A percentile compares a stretch with the other conserved stretches of the same genome.
These are phyloP conservation scores for Drosophila nigritarsus DNA, from an alignment of 2,888 invertebrate genomes.

Conservation along the genomic window DNA sequence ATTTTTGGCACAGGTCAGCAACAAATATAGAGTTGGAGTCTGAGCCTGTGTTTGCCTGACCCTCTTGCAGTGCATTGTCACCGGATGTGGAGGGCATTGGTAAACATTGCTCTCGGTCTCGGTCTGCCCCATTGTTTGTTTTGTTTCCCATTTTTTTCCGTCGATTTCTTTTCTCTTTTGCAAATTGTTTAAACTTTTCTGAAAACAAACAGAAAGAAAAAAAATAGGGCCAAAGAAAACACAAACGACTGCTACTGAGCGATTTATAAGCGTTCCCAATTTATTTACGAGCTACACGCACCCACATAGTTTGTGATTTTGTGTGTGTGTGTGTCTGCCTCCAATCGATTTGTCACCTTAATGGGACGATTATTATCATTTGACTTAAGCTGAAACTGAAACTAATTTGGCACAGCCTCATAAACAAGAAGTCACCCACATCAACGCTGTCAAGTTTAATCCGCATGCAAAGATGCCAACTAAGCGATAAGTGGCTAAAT, in stretches of 20 bases:
- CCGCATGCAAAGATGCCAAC: constrained; percentile 22
- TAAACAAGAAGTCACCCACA: constrained; percentile 64
- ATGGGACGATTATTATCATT: constrained; percentile 55
- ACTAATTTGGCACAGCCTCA: constrained; percentile 70
- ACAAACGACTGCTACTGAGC: constrained; percentile 37
- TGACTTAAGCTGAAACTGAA: constrained; percentile 42
- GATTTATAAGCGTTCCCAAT: constrained; percentile 52
- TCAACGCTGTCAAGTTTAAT: constrained; percentile 18
- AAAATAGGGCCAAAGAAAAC: constrained; percentile 17
- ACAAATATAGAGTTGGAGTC: constrained; percentile 22
- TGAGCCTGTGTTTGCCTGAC: constrained; percentile 40
- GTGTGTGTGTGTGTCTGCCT: not conserved
- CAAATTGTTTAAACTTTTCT: constrained; percentile 63
- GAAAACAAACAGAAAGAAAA: constrained; percentile 39
- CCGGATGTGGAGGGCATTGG: constrained; percentile 55
- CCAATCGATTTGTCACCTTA: constrained; percentile 59
- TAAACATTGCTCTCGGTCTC: constrained; percentile 22
- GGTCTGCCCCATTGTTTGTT: constrained; percentile 53
- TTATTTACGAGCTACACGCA: constrained; percentile 28
- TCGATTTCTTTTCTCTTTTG: constrained; percentile 9
- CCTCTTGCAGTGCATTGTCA: constrained; percentile 65
- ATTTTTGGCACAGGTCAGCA: constrained; percentile 46
- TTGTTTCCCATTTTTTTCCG: constrained; percentile 23
- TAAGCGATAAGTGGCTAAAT: constrained; percentile 21
- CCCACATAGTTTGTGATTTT: constrained; percentile 7